Evolutionary conservation across 2,888 invertebrate genomes (phyloP), one percentile per base, ranked within the genome.

Genomic region (Xestia rhomboidea): DNA sequence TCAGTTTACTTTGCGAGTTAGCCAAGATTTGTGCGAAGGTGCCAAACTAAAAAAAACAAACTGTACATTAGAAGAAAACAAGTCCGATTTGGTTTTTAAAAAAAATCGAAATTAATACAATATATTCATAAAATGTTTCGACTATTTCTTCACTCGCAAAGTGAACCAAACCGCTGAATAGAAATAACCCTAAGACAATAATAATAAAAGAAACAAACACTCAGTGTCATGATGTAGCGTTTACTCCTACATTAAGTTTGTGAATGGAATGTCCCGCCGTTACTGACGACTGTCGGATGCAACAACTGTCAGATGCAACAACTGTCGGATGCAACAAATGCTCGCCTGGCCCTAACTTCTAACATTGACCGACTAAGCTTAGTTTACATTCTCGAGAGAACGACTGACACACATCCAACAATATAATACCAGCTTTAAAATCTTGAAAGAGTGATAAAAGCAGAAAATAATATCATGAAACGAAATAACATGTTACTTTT

Each of bases 231-330:
- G 92, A 89, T 89, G 92, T 93, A 93, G 92, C 92, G 82, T 85
- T 88, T 84, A 83, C 85, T 85, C 89, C 90, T 92, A 92, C 88
- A 90, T 87, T 87, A 87, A 90, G 88, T 92, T 92, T 92, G 93
- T 91, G 93, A 93, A 91, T 96, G 96, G 96, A 96, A 96, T 96
- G 96, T 96, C 94, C 94, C 70, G 68, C 68, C 54, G 51, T 80
- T 71, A 89, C 88, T 84, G 76, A 68, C 64, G 41, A 75, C 83
- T 77, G 74, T 73, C 69, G 84, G 83, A 73, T 80, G 86, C 82
- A 89, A 87, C 81, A 94, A 94, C 93, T 94, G 93, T 54, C 54
- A n/a, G n/a, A 54, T 60, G 30, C 60, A 60, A 60, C 60, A 60
- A 77, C 83, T 77, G 77, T 72, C 68, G 84, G 83, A 73, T 81